phyloP scores from a whole-genome alignment of 2,888 invertebrate genomes.

The Eilema griseolum region DNA sequence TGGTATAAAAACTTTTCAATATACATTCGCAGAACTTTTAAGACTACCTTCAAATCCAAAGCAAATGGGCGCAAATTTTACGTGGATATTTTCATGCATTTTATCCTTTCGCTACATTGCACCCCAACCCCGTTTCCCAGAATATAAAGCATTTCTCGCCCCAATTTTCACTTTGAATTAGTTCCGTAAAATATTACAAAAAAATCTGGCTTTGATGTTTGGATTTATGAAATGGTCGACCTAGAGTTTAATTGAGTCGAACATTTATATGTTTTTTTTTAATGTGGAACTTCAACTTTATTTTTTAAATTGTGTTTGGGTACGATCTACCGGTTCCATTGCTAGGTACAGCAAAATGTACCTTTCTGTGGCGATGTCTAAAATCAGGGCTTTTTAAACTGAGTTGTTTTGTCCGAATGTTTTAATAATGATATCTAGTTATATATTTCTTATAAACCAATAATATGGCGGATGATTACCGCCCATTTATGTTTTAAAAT shows the following conservation, averaged over 20 bases:
- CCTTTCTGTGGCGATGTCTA: too few species aligned
- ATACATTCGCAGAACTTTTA: slow-evolving; percentile 17
- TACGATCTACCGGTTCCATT: not conserved
- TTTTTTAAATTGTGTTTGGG: not conserved
- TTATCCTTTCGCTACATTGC: slow-evolving; percentile 28
- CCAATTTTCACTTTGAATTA: slow-evolving; percentile 1
- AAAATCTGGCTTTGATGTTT: slow-evolving; percentile 2
- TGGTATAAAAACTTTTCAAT: slow-evolving; percentile 3
- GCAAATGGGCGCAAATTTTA: slow-evolving; percentile 27
- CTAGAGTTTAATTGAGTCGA: not conserved
- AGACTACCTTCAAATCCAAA: slow-evolving; percentile 17
- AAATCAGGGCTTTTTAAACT: not conserved
- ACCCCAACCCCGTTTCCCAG: slow-evolving; percentile 2
- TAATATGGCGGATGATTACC: not conserved
- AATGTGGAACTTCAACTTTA: not conserved
- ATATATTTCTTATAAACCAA: too few species aligned
- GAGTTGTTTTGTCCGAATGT: not conserved
- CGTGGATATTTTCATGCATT: slow-evolving; percentile 20
- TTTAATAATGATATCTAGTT: too few species aligned
- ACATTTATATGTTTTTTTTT: not conserved
- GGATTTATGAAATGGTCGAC: slow-evolving; percentile 3
- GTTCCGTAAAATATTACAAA: slow-evolving; percentile 1
- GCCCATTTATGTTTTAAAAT: not conserved
- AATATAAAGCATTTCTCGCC: slow-evolving; percentile 26
- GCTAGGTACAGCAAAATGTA: not conserved